Evolutionary conservation across 35 echinoderm and acorn worm genomes (phyloP), one percentile per base, ranked within the genome.

Genomic region (Hemicentrotus pulcherrimus): DNA sequence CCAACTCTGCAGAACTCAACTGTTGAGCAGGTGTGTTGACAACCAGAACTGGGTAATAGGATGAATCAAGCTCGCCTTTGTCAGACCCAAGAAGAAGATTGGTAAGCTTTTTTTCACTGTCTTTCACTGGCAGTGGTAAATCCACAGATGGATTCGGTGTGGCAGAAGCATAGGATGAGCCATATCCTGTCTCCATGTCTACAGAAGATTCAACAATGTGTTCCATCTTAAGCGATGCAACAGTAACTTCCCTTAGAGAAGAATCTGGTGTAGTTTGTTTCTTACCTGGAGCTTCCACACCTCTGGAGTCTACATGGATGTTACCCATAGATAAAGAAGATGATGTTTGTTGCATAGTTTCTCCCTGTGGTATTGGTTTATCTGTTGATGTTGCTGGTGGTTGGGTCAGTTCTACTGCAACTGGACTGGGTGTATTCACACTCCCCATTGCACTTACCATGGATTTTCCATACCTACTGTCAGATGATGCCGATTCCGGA

Each of bases 21-120:
- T 55, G n/a, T 18, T 32, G 30, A 46, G 45, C 10, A 19, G 91
- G 91, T 52, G 91, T 93, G 48, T 93, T 93, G 11, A 93, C 91
- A 48, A 93, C 91, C 46, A 93, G 48, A 47, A 93, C 91, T 93
- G 91, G 91, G 11, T 93, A 93, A 15, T 28, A 93, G 18, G 91
- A 93, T 31, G 91, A 50, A 58, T 93, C 91, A 31, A 93, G 91
- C 22, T 93, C 18, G n/a, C 91, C 91, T 50, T 47, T 31, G 46
- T 93, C 91, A 48, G 91, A 48, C 12, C 91, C 91, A 48, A 93
- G 45, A 31, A 93, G 48, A 47, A 93, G 91, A 2, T 93, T 47
- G 9, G 91, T 14, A 12, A 93, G 91, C 46, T 58, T 93, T 33
- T 58, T 47, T 28, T 58, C 32, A 18, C 32, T 15, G 2, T 16